These are phyloP conservation scores for Ophthalmotilapia sp. DNA, from an alignment of 2,113 vertebrate genomes.

Conservation along the genomic window DNA sequence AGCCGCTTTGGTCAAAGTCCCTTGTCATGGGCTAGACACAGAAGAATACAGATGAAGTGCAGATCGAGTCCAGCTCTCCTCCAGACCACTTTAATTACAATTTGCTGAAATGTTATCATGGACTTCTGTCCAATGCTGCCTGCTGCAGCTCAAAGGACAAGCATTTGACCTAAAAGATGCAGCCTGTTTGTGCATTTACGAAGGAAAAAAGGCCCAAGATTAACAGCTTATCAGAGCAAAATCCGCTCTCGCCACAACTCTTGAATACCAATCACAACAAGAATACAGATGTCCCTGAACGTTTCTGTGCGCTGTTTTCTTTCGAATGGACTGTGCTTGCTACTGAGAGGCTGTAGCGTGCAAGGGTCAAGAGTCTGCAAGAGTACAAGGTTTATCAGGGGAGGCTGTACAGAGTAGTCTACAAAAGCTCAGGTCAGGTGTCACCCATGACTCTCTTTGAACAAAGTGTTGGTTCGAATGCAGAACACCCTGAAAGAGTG, in stretches of 20 bases:
- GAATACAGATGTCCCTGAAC: neutral
- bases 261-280: neutral
- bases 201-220: neutral
- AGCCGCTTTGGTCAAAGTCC: neutral
- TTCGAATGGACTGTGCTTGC: neutral
- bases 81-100: neutral
- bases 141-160: neutral
- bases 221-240: neutral
- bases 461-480: constrained; percentile 13
- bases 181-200: neutral
- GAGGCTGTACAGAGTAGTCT: neutral
- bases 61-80: neutral
- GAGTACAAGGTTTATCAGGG: constrained; percentile 11
- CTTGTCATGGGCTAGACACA: neutral
- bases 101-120: neutral
- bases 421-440: constrained; percentile 20
- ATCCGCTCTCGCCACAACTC: neutral
- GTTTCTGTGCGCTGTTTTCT: neutral
- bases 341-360: constrained; percentile 5
- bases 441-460: neutral
- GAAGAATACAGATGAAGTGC: neutral
- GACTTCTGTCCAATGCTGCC: neutral
- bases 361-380: constrained; percentile 14
- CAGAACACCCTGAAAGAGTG: constrained; percentile 1
- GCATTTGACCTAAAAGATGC: neutral